Base-by-base conservation (phyloP, 92 coral and sea anemone genomes). In the Montipora capitata region DNA sequence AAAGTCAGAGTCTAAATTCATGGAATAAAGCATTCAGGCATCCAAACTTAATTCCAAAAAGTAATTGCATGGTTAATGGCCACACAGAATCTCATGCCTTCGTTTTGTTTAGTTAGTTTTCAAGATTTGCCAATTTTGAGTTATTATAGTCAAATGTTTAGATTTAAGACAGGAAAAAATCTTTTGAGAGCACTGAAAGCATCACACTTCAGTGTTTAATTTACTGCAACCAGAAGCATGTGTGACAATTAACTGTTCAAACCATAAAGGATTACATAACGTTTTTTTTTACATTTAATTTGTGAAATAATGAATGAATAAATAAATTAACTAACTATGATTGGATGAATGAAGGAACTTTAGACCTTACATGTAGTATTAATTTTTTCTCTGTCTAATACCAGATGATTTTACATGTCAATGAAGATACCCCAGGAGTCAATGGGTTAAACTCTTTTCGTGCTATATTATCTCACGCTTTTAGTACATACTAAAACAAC, bases 21-120 rank as follows among this genome's bases (percentile, higher is more conserved):
- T 80, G 86, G 85, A 80, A 70, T 7, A 15, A 80, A 87, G 81
- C 51, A 61, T 49, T 79, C 45, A 15, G 16, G 68, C 6, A 7
- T 15, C 38, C 38, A 65, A 42, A 44, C 66, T 75, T 79, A 27
- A 16, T 85, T 88, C 85, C 81, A 81, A 57, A 72, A 90, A 92
- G 90, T 76, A 81, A 56, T 54, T 56, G 62, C 61, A 71, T 14
- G 78, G 77, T 65, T 80, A 84, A 86, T 87, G 88, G 90, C 93
- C 88, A 74, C 92, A 85, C 95, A 92, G 93, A 84, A 85, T 85
- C 95, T 92, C 81, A 59, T 78, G 87, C 44, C 87, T 83, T 68
- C 43, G 59, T 43, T 69, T 38, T 20, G 27, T 40, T 81, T 52
- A 40, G 1, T 70, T 35, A 15, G 6, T 8, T 4, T 7, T 72